Evolutionary conservation across 2,113 vertebrate genomes (phyloP).

Genomic region (Seriola aureovittata): DNA sequence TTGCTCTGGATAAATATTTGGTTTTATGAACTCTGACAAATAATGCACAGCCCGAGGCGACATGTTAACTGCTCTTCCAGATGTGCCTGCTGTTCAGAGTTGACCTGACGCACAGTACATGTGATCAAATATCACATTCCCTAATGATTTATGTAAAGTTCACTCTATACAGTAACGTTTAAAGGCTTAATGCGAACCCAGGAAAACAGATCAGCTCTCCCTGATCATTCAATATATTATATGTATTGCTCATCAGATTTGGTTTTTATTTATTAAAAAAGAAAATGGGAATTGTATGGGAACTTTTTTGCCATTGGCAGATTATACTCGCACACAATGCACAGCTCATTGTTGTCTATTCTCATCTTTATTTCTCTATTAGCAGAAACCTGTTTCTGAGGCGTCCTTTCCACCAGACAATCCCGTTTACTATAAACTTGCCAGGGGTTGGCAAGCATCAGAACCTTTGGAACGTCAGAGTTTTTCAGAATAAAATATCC

Average conservation of each 20-base stretch:
- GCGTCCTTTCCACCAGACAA: too few relatives aligned
- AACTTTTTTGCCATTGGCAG: too few relatives aligned
- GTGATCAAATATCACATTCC: constrained; percentile 3
- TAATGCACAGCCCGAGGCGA: constrained; percentile 23
- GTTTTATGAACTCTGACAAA: constrained; percentile 42
- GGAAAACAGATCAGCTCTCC: constrained; percentile 11
- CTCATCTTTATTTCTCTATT: too few relatives aligned
- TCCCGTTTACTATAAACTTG: too few relatives aligned
- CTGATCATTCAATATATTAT: constrained; percentile 1
- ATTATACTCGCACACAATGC: too few relatives aligned
- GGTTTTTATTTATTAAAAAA: background rate
- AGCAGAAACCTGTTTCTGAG: too few relatives aligned
- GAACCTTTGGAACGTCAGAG: too few relatives aligned
- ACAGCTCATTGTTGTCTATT: too few relatives aligned
- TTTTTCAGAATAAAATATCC: too few relatives aligned
- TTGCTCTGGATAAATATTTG: constrained; percentile 77
- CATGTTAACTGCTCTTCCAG: constrained; percentile 4
- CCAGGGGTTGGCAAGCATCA: too few relatives aligned
- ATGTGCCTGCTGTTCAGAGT: constrained; percentile 10
- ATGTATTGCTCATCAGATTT: constrained; percentile 8
- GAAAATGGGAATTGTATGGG: too few relatives aligned
- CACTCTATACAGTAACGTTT: constrained; percentile 28
- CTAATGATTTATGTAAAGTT: background rate
- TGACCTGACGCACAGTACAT: constrained; percentile 1
- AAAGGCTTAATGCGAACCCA: constrained; percentile 11